Conservation (phyloP, 2,113 vertebrate species). For the Parus major region DNA sequence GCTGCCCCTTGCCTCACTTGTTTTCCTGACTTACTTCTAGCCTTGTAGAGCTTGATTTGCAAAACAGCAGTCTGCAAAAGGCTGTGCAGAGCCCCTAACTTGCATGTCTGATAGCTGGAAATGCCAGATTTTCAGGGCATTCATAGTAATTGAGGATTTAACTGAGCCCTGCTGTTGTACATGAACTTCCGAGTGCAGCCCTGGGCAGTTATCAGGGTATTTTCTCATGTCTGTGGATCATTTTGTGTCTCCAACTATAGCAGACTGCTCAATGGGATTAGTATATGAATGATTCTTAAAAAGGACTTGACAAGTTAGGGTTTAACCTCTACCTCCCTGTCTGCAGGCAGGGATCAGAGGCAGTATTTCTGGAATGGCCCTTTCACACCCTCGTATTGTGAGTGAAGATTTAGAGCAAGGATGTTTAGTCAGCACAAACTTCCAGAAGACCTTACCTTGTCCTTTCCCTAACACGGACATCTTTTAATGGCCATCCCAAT, state of each 20-base stretch:
- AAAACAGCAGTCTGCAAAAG: constrained; percentile 15
- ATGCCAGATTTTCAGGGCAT: constrained; percentile 5
- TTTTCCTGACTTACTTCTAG: constrained; percentile 36
- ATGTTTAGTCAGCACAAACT: background rate
- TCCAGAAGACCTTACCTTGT: background rate
- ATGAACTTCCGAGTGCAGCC: background rate
- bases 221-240: background rate
- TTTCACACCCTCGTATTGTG: background rate
- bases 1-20: constrained; percentile 17
- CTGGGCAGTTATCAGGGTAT: background rate
- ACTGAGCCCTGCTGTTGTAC: background rate
- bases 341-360: background rate
- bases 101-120: constrained; percentile 4
- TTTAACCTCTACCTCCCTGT: background rate
- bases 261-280: background rate
- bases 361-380: background rate
- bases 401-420: background rate
- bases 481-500: background rate
- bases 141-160: background rate
- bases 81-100: background rate
- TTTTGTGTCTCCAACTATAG: background rate
- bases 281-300: background rate
- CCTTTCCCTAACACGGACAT: background rate
- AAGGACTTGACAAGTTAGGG: background rate
- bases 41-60: background rate